These are phyloP conservation scores for Listronotus oregonensis DNA, from an alignment of 1,140 invertebrate genomes.

Conservation along the genomic window DNA sequence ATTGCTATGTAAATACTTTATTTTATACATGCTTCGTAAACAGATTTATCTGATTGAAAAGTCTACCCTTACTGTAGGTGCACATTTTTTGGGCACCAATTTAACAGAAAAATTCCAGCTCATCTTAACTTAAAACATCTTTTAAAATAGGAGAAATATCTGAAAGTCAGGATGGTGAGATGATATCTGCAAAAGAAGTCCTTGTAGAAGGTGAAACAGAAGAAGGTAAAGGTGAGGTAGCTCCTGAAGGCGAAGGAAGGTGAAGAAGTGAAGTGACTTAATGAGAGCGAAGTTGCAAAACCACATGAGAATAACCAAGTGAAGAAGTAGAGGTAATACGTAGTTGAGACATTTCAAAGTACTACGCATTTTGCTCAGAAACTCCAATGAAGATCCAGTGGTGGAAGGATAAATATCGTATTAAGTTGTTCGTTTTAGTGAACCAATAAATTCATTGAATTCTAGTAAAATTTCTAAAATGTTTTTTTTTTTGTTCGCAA, in stretches of 20 bases:
- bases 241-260: constrained; percentile 25
- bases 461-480: background rate
- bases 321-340: background rate
- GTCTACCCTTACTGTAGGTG: too few species aligned
- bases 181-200: too few species aligned
- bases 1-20: too few species aligned
- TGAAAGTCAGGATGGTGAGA: too few species aligned
- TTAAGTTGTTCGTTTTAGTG: background rate
- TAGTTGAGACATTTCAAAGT: background rate
- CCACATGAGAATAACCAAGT: too few species aligned
- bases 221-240: constrained; percentile 24
- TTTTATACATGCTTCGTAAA: too few species aligned
- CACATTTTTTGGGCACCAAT: too few species aligned
- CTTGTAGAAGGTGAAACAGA: constrained; percentile 12
- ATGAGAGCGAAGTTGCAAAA: background rate
- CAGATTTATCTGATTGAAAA: too few species aligned
- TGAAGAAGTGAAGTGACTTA: constrained; percentile 6
- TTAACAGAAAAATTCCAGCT: too few species aligned
- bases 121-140: too few species aligned
- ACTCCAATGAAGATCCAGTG: background rate
- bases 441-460: background rate
- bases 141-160: too few species aligned
- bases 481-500: too few species aligned
- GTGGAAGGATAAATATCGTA: background rate
- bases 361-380: background rate